These are phyloP conservation scores for Drepana arcuata DNA, from an alignment of 1,140 invertebrate genomes.

Conservation along the genomic window DNA sequence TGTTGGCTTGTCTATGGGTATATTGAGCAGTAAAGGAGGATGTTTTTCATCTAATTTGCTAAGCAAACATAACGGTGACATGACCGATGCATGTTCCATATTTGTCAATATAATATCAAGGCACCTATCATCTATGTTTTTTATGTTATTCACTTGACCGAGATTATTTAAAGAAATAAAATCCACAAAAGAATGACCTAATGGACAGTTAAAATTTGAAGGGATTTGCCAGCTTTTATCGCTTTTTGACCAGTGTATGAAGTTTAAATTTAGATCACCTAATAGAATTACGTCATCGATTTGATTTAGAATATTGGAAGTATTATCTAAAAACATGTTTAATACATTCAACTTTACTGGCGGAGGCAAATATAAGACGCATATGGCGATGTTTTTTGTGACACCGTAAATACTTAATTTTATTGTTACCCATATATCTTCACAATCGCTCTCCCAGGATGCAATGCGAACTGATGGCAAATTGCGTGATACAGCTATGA, in stretches of 20 bases:
- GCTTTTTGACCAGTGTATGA: constrained; percentile 3
- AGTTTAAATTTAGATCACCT: constrained; percentile 7
- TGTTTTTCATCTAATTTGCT: too few relatives aligned
- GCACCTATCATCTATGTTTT: too few relatives aligned
- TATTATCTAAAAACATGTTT: neutral
- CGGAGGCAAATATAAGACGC: constrained; percentile 4
- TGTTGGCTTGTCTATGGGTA: neutral
- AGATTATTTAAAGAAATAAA: constrained; percentile 8
- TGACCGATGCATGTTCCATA: neutral
- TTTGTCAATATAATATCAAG: neutral
- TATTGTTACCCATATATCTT: constrained; percentile 4
- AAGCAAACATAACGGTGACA: too few relatives aligned
- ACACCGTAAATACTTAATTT: neutral
- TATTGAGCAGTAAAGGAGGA: too few relatives aligned
- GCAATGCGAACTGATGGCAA: neutral
- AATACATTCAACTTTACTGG: neutral
- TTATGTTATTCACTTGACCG: constrained; percentile 3
- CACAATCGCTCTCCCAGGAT: constrained; percentile 1
- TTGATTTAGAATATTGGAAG: neutral
- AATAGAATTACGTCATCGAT: constrained; percentile 6
- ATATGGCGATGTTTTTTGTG: constrained; percentile 1
- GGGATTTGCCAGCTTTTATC: neutral
- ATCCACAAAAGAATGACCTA: constrained; percentile 5
- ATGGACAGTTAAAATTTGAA: constrained; percentile 3
- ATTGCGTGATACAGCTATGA: constrained; percentile 1